phyloP scores from a whole-genome alignment of 2,797 vertebrate species.

The Sparus aurata region DNA sequence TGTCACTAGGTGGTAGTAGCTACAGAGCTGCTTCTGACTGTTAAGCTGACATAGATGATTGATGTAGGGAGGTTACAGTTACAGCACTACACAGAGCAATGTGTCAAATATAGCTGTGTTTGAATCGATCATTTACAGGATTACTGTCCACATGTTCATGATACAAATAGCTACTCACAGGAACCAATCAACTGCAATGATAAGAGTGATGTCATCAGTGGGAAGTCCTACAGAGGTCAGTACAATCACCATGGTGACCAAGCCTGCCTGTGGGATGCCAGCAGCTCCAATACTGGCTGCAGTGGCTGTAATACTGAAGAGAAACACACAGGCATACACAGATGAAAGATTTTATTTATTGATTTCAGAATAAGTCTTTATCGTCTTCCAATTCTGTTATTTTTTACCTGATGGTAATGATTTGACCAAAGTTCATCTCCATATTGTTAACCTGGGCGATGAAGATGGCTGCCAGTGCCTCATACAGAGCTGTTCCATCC shows the following conservation, averaged over 20 bases:
- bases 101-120: not conserved
- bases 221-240: constrained; percentile 97
- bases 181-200: constrained; percentile 99
- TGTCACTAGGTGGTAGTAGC: constrained; percentile 83
- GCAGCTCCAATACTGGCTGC: constrained; percentile 98
- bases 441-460: constrained; percentile 98
- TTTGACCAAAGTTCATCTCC: constrained; percentile 98
- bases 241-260: constrained; percentile 99
- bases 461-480: constrained; percentile 96
- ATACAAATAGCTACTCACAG: constrained; percentile 89
- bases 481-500: constrained; percentile 98
- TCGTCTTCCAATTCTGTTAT: not conserved
- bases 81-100: not conserved
- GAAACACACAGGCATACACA: constrained; percentile 17
- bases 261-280: constrained; percentile 96
- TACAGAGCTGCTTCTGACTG: constrained; percentile 54
- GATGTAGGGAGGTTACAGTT: constrained; percentile 14
- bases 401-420: constrained; percentile 96
- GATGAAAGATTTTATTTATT: not conserved
- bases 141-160: not conserved
- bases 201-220: constrained; percentile 98
- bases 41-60: constrained; percentile 52
- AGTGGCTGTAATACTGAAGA: constrained; percentile 94
- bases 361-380: not conserved
- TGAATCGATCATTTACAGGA: not conserved